Evolutionary conservation across 2,888 invertebrate genomes (phyloP).

Genomic region (Seladonia tumulorum): DNA sequence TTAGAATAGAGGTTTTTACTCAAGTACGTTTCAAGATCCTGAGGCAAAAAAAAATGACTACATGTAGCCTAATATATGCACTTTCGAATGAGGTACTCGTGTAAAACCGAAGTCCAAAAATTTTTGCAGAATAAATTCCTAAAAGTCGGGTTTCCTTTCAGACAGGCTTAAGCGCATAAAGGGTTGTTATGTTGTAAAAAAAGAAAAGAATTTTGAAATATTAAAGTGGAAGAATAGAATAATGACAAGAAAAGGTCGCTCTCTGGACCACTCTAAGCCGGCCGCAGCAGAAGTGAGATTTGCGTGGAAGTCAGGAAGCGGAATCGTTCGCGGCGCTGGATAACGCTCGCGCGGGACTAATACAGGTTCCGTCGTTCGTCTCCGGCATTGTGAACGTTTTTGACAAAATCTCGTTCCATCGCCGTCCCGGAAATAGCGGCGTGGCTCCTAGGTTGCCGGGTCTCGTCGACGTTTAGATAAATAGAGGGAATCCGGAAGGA

Average conservation of each 20-base stretch:
- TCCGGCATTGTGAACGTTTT: conserved; percentile 36
- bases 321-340: background rate
- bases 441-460: conserved; percentile 18
- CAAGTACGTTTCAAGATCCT: too few species aligned
- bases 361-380: conserved; percentile 11
- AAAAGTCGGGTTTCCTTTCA: too few species aligned
- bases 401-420: conserved; percentile 47
- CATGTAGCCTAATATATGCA: too few species aligned
- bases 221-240: background rate
- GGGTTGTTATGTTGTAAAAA: background rate
- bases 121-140: too few species aligned
- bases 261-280: background rate
- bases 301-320: background rate
- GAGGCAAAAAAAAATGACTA: too few species aligned
- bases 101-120: too few species aligned
- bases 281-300: background rate
- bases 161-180: background rate
- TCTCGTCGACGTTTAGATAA: conserved; percentile 50
- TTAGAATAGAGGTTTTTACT: too few species aligned
- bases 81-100: too few species aligned
- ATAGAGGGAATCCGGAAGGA: conserved; percentile 34
- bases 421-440: conserved; percentile 33
- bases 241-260: background rate
- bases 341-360: conserved; percentile 19
- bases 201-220: background rate